Base-by-base conservation (phyloP, 2,797 vertebrate genomes). In the Linurgus olivaceus region DNA sequence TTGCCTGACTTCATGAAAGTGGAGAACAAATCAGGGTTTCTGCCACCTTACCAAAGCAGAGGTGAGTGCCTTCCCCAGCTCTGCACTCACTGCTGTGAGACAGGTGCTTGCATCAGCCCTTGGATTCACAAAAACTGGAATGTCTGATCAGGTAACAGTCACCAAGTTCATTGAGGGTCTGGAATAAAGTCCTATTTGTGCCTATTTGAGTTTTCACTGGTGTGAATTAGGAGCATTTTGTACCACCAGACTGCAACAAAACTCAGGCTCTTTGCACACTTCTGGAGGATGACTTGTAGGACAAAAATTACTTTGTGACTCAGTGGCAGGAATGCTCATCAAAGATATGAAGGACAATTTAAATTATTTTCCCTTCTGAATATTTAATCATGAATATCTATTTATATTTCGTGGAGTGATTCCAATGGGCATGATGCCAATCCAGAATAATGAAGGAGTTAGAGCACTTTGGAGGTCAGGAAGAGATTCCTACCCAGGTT, bases 191-290 rank as follows among this genome's bases (percentile, higher is more conserved):
- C 13, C 18, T 35, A 2, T 12, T 54, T 81, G 7, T 40, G 58
- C 6, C 44, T 76, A 1, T 58, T 44, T 63, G 37, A 63, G 3
- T 10, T 77, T 86, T 55, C 44, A 29, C 11, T 19, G 6, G 13
- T 0, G 1, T n/a, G 29, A 77, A 9, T n/a, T 28, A 13, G 37
- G 29, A 71, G 9, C 9, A 20, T 37, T 17, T 17, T 33, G 1
- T 15, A 35, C 6, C 35, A 50, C 6, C 10, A 59, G 38, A 8
- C 29, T 61, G 42, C 18, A 77, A 35, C 4, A 70, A 31, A 70
- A 52, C 9, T 0, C 12, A 67, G 45, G 9, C 15, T 67, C 4
- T 55, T 8, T 63, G 13, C 3, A 0, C 15, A 18, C 1, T 51
- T 76, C 28, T 71, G 74, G 14, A 50, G 47, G 35, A 86, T 84